Base-by-base conservation (phyloP, 2,888 invertebrate species). In the Aquatica leii region DNA sequence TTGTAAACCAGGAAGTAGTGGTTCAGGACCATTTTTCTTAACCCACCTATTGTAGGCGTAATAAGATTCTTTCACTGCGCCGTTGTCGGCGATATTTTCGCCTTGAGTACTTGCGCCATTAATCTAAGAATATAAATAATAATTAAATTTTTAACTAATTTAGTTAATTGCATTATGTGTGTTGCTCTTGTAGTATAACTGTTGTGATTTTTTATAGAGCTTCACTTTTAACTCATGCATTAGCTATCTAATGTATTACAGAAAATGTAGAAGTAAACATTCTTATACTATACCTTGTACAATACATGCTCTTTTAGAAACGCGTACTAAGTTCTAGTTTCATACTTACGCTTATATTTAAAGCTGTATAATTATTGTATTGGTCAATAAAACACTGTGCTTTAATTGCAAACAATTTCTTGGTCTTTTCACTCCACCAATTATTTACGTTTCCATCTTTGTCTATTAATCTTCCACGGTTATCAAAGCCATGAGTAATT, bases 71-170 rank as follows among this genome's bases (percentile, higher is more conserved):
- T 95, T 96, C 68, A 96, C 88, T 0, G 96, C 97, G 1, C 95
- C 96, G 77, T 96, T 97, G 79, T 97, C 97, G 0, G 97, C 97
- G 59, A 97, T 97, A 79, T 97, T 97, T 79, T 97, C 97, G 9
- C 95, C 95, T 82, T 95, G 94, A 0, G 95, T 95, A 75, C 93
- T 93, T 62, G 94, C 88, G 55, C 97, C 97, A 76, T 96, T 95
- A 54, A 97, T 78, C 94, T 94, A 68, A 65, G 75, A 76, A 24
- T n/a, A n/a, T n/a, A n/a, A n/a, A n/a, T n/a, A n/a, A n/a, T n/a
- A n/a, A n/a, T n/a, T n/a, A n/a, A n/a, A n/a, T n/a, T n/a, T n/a
- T n/a, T n/a, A n/a, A n/a, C n/a, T n/a, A n/a, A n/a, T n/a, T n/a
- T n/a, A n/a, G n/a, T n/a, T n/a, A n/a, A n/a, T n/a, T n/a, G n/a